Conservation (phyloP, 1,140 invertebrate genomes). For the Proales similis region DNA sequence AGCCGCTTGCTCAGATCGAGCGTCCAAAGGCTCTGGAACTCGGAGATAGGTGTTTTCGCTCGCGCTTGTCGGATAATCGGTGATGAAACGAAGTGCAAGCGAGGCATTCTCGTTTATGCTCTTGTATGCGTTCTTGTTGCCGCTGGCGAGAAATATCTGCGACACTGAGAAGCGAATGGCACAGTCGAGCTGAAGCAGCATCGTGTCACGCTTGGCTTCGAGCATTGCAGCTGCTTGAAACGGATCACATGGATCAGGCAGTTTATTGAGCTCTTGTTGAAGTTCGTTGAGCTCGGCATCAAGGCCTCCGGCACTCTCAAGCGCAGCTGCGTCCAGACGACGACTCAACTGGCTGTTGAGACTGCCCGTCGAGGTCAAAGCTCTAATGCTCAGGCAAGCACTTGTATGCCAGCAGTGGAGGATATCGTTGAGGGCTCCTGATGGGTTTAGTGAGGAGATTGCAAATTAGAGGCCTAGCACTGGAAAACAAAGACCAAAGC, state of each 20-base stretch:
- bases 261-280: slow-evolving; percentile 48
- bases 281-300: slow-evolving; percentile 50
- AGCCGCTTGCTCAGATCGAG: slow-evolving; percentile 43
- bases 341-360: slow-evolving; percentile 48
- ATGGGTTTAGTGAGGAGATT: slow-evolving; percentile 42
- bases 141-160: slow-evolving; percentile 30
- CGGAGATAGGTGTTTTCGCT: slow-evolving; percentile 42
- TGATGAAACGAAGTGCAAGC: slow-evolving; percentile 46
- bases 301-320: slow-evolving; percentile 38
- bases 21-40: slow-evolving; percentile 51
- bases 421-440: slow-evolving; percentile 36
- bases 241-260: slow-evolving; percentile 43
- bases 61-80: slow-evolving; percentile 44
- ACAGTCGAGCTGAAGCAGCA: slow-evolving; percentile 50
- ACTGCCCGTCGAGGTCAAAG: slow-evolving; percentile 39
- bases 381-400: slow-evolving; percentile 39
- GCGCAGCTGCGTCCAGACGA: background rate
- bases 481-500: slow-evolving; percentile 48
- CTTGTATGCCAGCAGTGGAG: slow-evolving; percentile 23
- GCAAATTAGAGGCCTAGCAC: slow-evolving; percentile 44
- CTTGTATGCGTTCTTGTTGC: slow-evolving; percentile 3
- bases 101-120: slow-evolving; percentile 47
- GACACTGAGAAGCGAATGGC: slow-evolving; percentile 44
- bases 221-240: slow-evolving; percentile 45
- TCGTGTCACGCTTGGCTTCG: slow-evolving; percentile 45